These are phyloP conservation scores for Tiliacea aurago DNA, from an alignment of 2,888 invertebrate genomes.

Conservation along the genomic window DNA sequence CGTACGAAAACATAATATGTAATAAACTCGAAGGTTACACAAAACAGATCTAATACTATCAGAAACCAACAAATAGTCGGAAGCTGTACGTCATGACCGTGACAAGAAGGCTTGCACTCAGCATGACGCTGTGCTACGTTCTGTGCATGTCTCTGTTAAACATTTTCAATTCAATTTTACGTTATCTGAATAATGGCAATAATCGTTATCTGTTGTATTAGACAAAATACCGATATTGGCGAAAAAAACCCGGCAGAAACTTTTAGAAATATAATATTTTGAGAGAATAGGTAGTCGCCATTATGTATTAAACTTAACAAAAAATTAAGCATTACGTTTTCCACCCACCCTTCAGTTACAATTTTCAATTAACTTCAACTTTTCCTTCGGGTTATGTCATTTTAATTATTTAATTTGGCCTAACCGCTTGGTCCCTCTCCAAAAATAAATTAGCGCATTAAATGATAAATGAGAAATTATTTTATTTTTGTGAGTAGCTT, in stretches of 20 bases:
- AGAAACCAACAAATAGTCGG: too few species aligned
- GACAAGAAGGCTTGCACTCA: too few species aligned
- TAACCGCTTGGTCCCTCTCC: not conserved
- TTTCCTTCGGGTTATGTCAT: conserved; percentile 21
- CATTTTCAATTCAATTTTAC: not conserved
- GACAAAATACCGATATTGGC: not conserved
- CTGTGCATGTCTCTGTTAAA: not conserved
- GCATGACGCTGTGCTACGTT: too few species aligned
- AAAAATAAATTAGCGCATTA: not conserved
- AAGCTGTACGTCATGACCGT: too few species aligned
- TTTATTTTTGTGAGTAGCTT: too few species aligned
- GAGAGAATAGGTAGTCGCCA: not conserved
- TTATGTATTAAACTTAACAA: not conserved
- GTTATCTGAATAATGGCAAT: not conserved
- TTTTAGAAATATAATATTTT: not conserved
- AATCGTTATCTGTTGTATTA: not conserved
- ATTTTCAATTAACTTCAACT: conserved; percentile 28
- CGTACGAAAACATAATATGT: too few species aligned
- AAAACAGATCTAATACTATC: too few species aligned
- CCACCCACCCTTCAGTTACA: not conserved
- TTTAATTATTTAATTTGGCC: conserved; percentile 43
- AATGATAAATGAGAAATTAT: too few species aligned
- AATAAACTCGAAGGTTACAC: too few species aligned
- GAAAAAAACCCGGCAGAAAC: not conserved
- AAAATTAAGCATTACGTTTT: not conserved